These are phyloP conservation scores for Raja brachyura DNA, from an alignment of 2,113 vertebrate species.

Conservation along the genomic window DNA sequence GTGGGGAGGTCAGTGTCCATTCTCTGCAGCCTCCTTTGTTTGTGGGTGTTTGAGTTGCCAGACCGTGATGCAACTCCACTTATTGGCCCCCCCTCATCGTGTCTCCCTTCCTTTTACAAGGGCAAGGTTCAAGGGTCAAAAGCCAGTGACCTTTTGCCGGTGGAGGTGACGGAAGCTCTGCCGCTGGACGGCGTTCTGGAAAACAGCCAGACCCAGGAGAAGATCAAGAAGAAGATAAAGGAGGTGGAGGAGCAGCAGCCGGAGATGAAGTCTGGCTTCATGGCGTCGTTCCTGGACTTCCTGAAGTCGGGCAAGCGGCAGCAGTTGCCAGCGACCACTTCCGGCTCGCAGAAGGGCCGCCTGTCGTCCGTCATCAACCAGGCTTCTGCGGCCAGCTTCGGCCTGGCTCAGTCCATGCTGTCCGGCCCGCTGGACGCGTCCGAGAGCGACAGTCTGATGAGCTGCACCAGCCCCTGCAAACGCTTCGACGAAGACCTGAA, in stretches of 20 bases:
- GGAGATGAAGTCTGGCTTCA: constrained; percentile 80
- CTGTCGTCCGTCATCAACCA: constrained; percentile 51
- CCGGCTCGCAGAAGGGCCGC: constrained; percentile 59
- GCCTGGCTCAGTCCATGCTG: constrained; percentile 56
- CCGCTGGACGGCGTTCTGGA: constrained; percentile 57
- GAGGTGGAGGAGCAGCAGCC: constrained; percentile 83
- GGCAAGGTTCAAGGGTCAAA: constrained; percentile 59
- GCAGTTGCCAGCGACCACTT: constrained; percentile 54
- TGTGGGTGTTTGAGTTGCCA: too few species aligned
- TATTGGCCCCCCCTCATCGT: background rate
- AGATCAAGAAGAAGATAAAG: constrained; percentile 74
- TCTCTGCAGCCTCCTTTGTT: too few species aligned
- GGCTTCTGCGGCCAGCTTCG: constrained; percentile 57
- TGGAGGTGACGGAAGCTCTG: constrained; percentile 41
- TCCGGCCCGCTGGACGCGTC: constrained; percentile 61
- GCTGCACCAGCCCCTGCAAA: constrained; percentile 76
- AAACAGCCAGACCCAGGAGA: constrained; percentile 69
- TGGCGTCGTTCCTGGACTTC: constrained; percentile 87
- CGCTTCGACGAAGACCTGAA: constrained; percentile 83
- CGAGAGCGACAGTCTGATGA: constrained; percentile 66
- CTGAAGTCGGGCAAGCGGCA: constrained; percentile 81
- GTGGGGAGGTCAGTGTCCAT: too few species aligned
- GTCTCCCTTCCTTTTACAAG: constrained; percentile 41
- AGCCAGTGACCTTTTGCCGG: constrained; percentile 48
- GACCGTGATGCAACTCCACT: too few species aligned